Conservation (phyloP, 2,888 invertebrate species). For the Protonemura montana region DNA sequence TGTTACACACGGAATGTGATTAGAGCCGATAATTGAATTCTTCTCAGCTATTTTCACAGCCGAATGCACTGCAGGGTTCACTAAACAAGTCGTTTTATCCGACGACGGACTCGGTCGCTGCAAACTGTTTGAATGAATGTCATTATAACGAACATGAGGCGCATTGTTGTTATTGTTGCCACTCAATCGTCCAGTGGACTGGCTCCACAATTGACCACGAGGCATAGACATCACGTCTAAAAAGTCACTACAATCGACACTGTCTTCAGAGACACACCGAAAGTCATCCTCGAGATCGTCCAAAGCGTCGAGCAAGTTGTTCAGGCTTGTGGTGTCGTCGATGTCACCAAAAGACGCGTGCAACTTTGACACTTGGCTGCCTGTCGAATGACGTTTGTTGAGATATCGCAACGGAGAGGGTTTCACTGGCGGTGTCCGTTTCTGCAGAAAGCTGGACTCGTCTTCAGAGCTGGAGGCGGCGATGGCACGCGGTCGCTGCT, state of each 20-base stretch:
- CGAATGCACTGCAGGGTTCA: slow-evolving; percentile 8
- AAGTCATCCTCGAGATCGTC: slow-evolving; percentile 45
- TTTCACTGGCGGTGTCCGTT: not conserved
- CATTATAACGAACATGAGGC: slow-evolving; percentile 7
- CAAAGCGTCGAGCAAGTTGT: slow-evolving; percentile 48
- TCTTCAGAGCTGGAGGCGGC: slow-evolving; percentile 44
- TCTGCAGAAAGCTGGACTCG: not conserved
- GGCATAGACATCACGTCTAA: not conserved
- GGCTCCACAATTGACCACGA: slow-evolving; percentile 22
- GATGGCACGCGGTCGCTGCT: not conserved
- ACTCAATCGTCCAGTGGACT: not conserved
- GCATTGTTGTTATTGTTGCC: not conserved
- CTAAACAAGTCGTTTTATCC: not conserved
- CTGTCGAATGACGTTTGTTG: not conserved
- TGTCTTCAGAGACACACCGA: not conserved
- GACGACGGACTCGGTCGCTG: not conserved
- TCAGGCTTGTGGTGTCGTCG: slow-evolving; percentile 47
- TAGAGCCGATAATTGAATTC: slow-evolving; percentile 38
- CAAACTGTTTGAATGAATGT: not conserved
- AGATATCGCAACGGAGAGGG: not conserved
- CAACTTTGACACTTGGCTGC: not conserved
- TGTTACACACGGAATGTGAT: slow-evolving; percentile 38
- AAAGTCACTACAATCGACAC: not conserved
- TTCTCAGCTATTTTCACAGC: slow-evolving; percentile 32
- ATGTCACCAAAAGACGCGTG: slow-evolving; percentile 28